Percentiles rank a stretch among this genome's conserved stretches.
Evolutionary conservation across 2,113 vertebrate genomes (phyloP).

Genomic region (Sigmodon hispidus): DNA sequence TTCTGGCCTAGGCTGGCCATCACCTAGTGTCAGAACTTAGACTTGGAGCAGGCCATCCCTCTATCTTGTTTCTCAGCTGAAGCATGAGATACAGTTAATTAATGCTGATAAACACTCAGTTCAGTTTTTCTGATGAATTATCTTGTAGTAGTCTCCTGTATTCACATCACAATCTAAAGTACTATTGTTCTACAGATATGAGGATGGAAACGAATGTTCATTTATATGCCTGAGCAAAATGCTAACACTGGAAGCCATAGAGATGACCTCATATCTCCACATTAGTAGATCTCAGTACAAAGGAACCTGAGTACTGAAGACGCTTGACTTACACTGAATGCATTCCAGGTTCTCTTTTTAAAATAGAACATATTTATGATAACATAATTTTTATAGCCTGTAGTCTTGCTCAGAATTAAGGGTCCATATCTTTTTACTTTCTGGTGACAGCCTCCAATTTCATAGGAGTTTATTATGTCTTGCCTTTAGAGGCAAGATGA

Average conservation of each 20-base stretch:
- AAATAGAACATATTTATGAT: not conserved
- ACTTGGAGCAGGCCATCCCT: not conserved
- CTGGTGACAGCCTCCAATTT: not conserved
- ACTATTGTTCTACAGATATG: not conserved
- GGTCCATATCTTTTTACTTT: not conserved
- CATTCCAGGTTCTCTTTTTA: not conserved
- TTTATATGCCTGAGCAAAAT: accelerated
- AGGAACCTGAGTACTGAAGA: not conserved
- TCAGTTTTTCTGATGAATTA: slow-evolving; percentile 2
- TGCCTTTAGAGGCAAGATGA: not conserved
- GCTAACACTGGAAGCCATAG: not conserved
- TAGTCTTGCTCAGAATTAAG: not conserved
- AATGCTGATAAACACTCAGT: not conserved
- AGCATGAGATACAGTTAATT: slow-evolving; percentile 17
- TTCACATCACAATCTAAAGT: not conserved
- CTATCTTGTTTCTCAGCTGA: slow-evolving; percentile 11
- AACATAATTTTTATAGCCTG: not conserved
- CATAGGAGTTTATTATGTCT: not conserved
- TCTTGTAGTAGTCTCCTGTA: not conserved
- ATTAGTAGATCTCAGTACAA: not conserved
- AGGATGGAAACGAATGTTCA: not conserved
- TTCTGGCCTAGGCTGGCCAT: not conserved
- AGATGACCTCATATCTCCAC: not conserved
- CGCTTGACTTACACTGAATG: not conserved
- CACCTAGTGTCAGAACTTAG: slow-evolving; percentile 7